Evolutionary conservation across 2,113 vertebrate species (phyloP).

Genomic region (Tachysurus fulvidraco): DNA sequence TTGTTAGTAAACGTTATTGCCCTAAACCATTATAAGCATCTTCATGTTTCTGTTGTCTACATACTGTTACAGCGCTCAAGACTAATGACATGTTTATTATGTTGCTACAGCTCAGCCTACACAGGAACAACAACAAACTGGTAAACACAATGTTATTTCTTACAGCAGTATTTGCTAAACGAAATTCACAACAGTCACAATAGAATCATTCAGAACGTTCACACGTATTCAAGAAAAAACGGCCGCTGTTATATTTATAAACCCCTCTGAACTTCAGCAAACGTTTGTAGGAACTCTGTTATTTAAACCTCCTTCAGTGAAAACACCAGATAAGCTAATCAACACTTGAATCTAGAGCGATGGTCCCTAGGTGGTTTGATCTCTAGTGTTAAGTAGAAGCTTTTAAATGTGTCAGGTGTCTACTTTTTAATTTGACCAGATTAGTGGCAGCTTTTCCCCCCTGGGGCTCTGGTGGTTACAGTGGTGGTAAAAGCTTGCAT

Average conservation of each 20-base stretch:
- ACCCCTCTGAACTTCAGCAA: background rate
- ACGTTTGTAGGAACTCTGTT: background rate
- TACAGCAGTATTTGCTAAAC: too few species aligned
- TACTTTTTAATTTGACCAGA: background rate
- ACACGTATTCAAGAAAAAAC: background rate
- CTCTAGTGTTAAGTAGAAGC: background rate
- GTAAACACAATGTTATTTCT: conserved; percentile 51
- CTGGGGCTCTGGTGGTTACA: background rate
- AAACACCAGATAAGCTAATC: background rate
- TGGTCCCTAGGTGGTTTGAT: background rate
- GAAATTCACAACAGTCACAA: too few species aligned
- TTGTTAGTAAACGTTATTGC: background rate
- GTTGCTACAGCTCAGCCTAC: conserved; percentile 55
- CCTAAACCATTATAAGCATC: background rate
- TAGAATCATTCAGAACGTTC: too few species aligned
- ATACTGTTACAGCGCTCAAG: background rate
- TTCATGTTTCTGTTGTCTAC: background rate
- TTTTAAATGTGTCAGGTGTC: too few species aligned
- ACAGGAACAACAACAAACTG: conserved; percentile 67
- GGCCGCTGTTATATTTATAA: background rate
- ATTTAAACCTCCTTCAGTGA: background rate
- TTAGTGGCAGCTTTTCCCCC: background rate
- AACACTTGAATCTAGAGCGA: background rate
- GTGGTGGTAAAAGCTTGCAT: too few species aligned
- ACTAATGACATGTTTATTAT: conserved; percentile 5